Conservation (phyloP, 2,888 invertebrate species). For the Artemia sp. region DNA sequence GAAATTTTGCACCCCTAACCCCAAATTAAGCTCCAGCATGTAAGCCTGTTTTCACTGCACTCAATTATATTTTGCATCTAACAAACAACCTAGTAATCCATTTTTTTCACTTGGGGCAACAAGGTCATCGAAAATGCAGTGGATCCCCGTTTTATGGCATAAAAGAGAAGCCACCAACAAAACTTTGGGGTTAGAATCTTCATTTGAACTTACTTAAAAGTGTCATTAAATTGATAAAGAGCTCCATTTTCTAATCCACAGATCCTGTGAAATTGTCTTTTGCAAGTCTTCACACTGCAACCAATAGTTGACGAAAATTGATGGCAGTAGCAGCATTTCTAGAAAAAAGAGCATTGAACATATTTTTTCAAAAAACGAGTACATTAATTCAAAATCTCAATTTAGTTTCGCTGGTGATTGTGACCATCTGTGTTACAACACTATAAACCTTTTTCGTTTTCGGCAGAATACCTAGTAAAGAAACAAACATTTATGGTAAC, state of each 20-base stretch:
- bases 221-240: constrained; percentile 45
- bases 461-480: too few relatives aligned
- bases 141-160: not conserved
- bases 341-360: constrained; percentile 28
- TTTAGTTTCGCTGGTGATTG: too few relatives aligned
- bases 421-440: too few relatives aligned
- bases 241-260: constrained; percentile 50
- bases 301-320: constrained; percentile 50
- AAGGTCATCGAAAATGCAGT: not conserved
- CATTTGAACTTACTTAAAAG: constrained; percentile 35
- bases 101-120: constrained; percentile 25
- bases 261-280: constrained; percentile 51
- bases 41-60: too few relatives aligned
- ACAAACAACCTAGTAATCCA: too few relatives aligned
- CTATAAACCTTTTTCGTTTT: too few relatives aligned
- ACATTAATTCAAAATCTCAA: too few relatives aligned
- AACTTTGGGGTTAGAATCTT: not conserved
- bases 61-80: too few relatives aligned
- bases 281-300: constrained; percentile 47
- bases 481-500: too few relatives aligned
- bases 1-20: too few relatives aligned
- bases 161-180: not conserved
- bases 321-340: constrained; percentile 52
- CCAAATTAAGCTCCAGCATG: too few relatives aligned
- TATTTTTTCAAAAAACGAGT: too few relatives aligned